Evolutionary conservation across 30 jellyfish, hydroid and myxozoan genomes (phyloP), one percentile per base, ranked within the genome.

Genomic region (Haliclystus octoradiatus): DNA sequence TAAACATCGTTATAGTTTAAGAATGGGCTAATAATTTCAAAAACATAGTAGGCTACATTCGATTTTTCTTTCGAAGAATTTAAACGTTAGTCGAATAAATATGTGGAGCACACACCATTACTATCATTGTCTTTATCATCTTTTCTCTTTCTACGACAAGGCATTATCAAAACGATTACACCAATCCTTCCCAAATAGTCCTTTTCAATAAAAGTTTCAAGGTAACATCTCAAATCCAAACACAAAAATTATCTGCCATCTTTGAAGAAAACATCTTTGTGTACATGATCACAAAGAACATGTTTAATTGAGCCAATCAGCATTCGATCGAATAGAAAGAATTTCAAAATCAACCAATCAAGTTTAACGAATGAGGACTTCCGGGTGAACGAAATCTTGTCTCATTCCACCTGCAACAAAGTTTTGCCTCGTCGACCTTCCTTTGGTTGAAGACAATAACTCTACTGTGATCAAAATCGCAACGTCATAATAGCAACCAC

Each of bases 361-460:
- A 40, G 57, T 5, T 19, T 5, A 40, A 19, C 57, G 19, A 40
- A 9, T 40, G 57, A 40, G 14, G 57, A 19, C 57, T 40, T 40
- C 57, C 57, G 57, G 57, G 57, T 40, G 57, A 40, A 40, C 57
- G 57, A 40, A 40, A 40, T 40, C 57, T 40, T 40, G 57, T 40
- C 57, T 40, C 57, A 40, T 40, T 19, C 57, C n/a, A n/a, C n/a
- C n/a, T 5, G 14, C 57, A 5, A 19, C 57, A 40, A 5, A 19
- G 57, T 19, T 40, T 9, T 5, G 19, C 57, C 57, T 40, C 57
- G 57, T 40, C 57, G 57, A 40, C 57, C 57, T 19, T 40, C 19
- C 57, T 40, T 19, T n/a, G n/a, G n/a, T n/a, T n/a, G 19, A 9
- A 5, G 57, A 40, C 57, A 40, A 9, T 5, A 40, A 5, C 9